Base-by-base conservation (phyloP, 1,140 invertebrate species). In the Drosophila bocki region DNA sequence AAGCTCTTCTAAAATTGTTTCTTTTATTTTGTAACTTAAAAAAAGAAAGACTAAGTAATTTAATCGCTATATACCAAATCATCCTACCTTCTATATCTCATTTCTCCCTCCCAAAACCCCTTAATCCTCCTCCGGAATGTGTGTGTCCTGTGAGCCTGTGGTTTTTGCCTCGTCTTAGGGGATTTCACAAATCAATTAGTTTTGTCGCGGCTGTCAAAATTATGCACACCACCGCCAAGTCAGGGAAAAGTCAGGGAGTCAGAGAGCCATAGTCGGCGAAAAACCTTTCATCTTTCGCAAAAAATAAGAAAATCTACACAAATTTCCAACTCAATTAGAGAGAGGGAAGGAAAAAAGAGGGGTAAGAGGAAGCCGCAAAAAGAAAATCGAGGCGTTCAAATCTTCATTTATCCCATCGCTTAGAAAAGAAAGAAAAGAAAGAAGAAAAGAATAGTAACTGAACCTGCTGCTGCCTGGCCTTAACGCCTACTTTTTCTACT, bases 121-220 rank as follows among this genome's bases (percentile, higher is more conserved):
- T 5, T 41, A 12, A 11, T 48, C 47, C 47, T 13, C 19, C 13
- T 50, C 29, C 26, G 65, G 68, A 39, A 72, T 88, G 84, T 87
- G 83, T 87, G 83, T 86, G 83, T 86, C 68, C 75, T 50, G 75
- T 5, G 68, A 63, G 69, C 69, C 56, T 83, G 74, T 71, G 79
- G 76, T 61, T 70, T 82, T 75, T 63, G 67, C 33, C 54, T 57
- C 65, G 84, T 78, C 77, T 91, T 85, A 79, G 39, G 67, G 67
- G 67, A 68, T 35, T 68, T 53, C 67, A 37, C 32, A 70, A 91
- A 91, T 91, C 90, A 91, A 91, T 91, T 91, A 91, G 90, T 91
- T 91, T 91, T 91, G 84, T 91, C 84, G 85, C 85, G 78, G 78
- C 84, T 88, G 84, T 83, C 84, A 88, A 88, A 88, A 88, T 88